Evolutionary conservation across 1,140 invertebrate genomes (phyloP), one percentile per base, ranked within the genome.

Genomic region (Charaxes varanes): DNA sequence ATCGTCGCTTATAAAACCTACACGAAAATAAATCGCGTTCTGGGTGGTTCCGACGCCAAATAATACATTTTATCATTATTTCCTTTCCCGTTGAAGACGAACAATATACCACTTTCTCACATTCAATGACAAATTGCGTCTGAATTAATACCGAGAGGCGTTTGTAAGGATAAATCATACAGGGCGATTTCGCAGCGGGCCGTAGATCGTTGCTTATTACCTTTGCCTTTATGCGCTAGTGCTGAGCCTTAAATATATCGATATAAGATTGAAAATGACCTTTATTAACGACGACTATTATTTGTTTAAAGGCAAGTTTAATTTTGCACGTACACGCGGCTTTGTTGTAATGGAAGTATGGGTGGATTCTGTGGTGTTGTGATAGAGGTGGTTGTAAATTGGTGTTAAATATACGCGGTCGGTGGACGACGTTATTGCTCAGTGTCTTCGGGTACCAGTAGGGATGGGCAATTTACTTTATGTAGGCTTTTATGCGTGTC

Each of bases 41-140:
- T 49, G 51, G 45, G 49, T 56, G 53, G 44, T 48, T 56, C 24
- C 18, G 36, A n/a, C 40, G 51, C 46, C 33, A 45, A 55, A 50
- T 61, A 54, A 52, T 53, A 49, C 49, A 44, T 44, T 35, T 55
- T 54, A 56, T 56, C 56, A 57, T 65, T 61, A 58, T 68, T 72
- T 72, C 15, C 28, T 71, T 63, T 66, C 56, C 60, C 57, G 57
- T 46, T 65, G 53, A 73, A 43, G 48, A 56, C 49, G 52, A 65
- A 79, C 74, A 76, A 79, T 79, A 70, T 65, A 69, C 61, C 70
- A 72, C 68, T 74, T 79, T 79, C 74, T 74, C 74, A 72, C 69
- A 59, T 74, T 45, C 41, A 66, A 74, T 79, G 74, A 79, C 74
- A 79, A 77, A 79, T 79, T 64, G 63, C 61, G 42, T 63, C 52